A percentile compares a stretch with the other conserved stretches of the same genome.
These are phyloP conservation scores for Halocynthia roretzi DNA, from an alignment of 23 tunicate species.

Conservation along the genomic window DNA sequence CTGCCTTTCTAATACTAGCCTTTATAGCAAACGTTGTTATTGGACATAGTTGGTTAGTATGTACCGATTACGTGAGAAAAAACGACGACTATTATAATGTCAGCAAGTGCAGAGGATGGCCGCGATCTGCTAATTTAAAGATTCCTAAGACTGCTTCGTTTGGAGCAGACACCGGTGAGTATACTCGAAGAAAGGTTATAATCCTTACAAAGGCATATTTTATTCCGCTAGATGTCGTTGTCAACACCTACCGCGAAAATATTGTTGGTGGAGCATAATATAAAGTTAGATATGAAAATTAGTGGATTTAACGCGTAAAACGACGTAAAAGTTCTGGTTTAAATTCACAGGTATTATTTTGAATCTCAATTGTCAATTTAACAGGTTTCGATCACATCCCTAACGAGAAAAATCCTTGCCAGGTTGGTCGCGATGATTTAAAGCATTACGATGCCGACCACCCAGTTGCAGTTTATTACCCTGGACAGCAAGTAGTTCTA, in stretches of 20 bases:
- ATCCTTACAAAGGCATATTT: no score
- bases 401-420: constrained; percentile 27
- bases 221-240: no score
- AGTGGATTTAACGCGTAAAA: no score
- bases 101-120: constrained; percentile 36
- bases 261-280: no score
- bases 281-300: no score
- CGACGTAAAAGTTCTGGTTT: no score
- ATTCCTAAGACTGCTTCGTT: constrained; percentile 2
- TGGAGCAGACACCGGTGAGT: constrained; percentile 22
- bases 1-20: no score
- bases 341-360: no score
- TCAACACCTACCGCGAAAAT: no score
- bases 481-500: constrained; percentile 95
- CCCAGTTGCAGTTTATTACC: constrained; percentile 79
- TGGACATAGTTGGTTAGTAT: constrained; percentile 26
- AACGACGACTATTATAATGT: constrained; percentile 24
- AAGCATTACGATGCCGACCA: constrained; percentile 40
- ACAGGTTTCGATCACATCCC: constrained; percentile 63
- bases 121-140: constrained; percentile 15
- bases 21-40: no score
- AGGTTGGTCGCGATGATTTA: constrained; percentile 7
- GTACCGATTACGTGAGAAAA: constrained; percentile 35
- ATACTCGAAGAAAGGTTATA: background rate
- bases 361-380: background rate